Evolutionary conservation across 2,113 vertebrate genomes (phyloP).

Genomic region (Dinomys branickii): DNA sequence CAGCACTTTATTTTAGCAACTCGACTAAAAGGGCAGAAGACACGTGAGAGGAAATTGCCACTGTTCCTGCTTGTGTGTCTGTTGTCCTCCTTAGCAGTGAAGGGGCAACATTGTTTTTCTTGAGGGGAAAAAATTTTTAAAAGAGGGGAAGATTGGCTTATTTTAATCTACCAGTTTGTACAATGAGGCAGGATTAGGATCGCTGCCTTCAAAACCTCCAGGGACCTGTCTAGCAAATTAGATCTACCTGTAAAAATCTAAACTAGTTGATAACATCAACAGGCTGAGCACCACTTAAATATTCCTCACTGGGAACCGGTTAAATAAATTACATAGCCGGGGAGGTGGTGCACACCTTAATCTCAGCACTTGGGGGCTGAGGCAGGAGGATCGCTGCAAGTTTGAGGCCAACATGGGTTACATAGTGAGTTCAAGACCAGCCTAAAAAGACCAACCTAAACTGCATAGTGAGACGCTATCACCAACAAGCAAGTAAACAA

Average conservation of each 20-base stretch:
- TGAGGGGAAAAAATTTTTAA: background rate
- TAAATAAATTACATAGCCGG: accelerated
- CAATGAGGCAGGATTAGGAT: background rate
- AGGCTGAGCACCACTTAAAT: background rate
- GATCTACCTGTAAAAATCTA: background rate
- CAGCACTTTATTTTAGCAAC: background rate
- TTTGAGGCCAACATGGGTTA: background rate
- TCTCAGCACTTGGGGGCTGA: background rate
- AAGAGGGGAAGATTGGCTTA: background rate
- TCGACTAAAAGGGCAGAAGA: background rate
- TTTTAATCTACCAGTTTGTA: background rate
- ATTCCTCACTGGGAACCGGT: background rate
- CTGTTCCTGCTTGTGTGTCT: background rate
- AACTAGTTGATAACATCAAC: background rate
- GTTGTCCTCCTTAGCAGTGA: background rate
- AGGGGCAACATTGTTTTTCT: background rate
- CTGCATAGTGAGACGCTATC: background rate
- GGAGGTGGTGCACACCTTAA: background rate
- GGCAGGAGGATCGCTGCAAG: too few relatives aligned
- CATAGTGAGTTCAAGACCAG: background rate
- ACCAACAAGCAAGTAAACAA: background rate
- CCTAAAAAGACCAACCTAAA: background rate
- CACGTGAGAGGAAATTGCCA: background rate
- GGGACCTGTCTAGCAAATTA: background rate
- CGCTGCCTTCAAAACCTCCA: background rate